These are phyloP conservation scores for Trilocha varians DNA, from an alignment of 2,888 invertebrate species.

Conservation along the genomic window DNA sequence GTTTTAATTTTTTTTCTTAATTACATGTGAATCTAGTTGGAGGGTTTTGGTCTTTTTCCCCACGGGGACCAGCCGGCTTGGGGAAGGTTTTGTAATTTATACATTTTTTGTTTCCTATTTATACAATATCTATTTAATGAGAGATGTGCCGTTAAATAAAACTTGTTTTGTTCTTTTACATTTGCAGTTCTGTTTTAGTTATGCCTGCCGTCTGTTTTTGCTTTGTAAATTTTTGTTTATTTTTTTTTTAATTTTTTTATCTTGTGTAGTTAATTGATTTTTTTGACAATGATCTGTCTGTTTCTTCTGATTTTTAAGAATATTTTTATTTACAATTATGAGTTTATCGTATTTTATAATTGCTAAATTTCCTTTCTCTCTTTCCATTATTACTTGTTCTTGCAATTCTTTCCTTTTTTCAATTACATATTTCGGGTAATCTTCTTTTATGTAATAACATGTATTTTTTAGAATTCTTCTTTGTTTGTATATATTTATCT, in stretches of 20 bases:
- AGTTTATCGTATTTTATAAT: constrained; percentile 5
- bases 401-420: constrained; percentile 11
- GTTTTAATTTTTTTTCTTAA: too few species aligned
- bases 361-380: constrained; percentile 1
- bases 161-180: not conserved
- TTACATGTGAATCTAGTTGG: too few species aligned
- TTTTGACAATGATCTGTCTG: not conserved
- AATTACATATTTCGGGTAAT: constrained; percentile 11
- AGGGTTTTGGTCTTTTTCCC: too few species aligned
- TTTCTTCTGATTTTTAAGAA: not conserved
- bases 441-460: constrained; percentile 11
- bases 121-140: not conserved
- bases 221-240: too few species aligned
- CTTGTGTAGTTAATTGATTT: not conserved
- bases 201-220: too few species aligned
- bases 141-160: not conserved
- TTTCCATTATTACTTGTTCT: not conserved
- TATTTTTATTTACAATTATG: constrained; percentile 1
- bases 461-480: constrained; percentile 7
- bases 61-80: too few species aligned
- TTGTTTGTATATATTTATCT: constrained; percentile 10
- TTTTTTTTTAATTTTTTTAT: too few species aligned
- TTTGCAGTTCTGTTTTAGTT: not conserved
- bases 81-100: not conserved
- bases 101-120: not conserved